Conservation (phyloP, 2,888 invertebrate species). For the Drosophila affinis region DNA sequence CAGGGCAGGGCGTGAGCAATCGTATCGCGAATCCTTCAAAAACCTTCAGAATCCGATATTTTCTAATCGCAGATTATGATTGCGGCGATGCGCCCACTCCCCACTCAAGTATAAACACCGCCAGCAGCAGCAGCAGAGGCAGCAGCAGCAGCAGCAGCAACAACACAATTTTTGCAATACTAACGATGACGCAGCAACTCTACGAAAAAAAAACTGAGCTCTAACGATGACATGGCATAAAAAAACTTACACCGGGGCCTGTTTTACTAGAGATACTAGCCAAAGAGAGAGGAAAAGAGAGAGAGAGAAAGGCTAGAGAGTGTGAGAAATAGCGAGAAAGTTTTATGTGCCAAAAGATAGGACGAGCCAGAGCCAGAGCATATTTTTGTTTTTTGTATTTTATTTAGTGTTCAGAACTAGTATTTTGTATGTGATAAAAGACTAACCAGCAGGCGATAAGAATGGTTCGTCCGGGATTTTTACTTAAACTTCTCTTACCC, state of each 20-base stretch:
- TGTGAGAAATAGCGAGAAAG: slow-evolving; percentile 25
- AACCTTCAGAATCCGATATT: slow-evolving; percentile 40
- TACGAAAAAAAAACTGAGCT: slow-evolving; percentile 54
- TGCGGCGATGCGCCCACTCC: slow-evolving; percentile 19
- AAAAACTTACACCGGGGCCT: slow-evolving; percentile 48
- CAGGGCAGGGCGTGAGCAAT: slow-evolving; percentile 13
- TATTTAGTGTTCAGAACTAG: not conserved
- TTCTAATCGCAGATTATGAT: slow-evolving; percentile 66
- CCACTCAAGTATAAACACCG: slow-evolving; percentile 37
- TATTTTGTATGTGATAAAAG: slow-evolving; percentile 24
- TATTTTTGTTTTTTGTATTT: not conserved
- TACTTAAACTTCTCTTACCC: slow-evolving; percentile 4
- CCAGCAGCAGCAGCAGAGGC: slow-evolving; percentile 39
- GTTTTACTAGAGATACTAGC: slow-evolving; percentile 35
- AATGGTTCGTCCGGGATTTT: slow-evolving; percentile 10
- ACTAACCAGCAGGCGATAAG: slow-evolving; percentile 9
- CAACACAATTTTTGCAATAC: slow-evolving; percentile 51
- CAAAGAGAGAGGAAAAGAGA: slow-evolving; percentile 11
- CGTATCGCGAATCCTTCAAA: slow-evolving; percentile 28
- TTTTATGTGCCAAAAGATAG: slow-evolving; percentile 36
- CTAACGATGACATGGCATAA: slow-evolving; percentile 71
- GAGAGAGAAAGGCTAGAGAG: slow-evolving; percentile 2
- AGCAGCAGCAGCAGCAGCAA: slow-evolving; percentile 32
- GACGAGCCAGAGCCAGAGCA: slow-evolving; percentile 4
- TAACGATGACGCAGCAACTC: slow-evolving; percentile 64